phyloP scores from a whole-genome alignment of 2,888 invertebrate genomes.

The Chironomus tentans region DNA sequence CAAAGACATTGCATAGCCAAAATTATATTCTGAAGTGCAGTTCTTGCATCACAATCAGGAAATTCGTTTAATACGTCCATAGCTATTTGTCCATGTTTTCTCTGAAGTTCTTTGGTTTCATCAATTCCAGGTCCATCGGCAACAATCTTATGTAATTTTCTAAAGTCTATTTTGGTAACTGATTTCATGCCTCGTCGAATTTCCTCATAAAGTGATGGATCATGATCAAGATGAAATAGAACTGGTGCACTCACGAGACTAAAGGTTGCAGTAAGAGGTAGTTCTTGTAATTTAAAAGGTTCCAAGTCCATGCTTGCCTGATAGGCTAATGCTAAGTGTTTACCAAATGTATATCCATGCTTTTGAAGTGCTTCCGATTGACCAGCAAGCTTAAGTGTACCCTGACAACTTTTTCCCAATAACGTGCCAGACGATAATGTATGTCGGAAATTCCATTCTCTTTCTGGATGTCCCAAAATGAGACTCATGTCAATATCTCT shows the following conservation, averaged over 20 bases:
- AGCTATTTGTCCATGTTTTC: conserved; percentile 65
- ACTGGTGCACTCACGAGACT: conserved; percentile 71
- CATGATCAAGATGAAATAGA: conserved; percentile 67
- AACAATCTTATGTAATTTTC: conserved; percentile 50
- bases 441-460: conserved; percentile 73
- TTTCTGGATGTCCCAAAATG: conserved; percentile 53
- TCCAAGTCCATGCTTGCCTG: conserved; percentile 72
- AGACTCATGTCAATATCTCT: conserved; percentile 48
- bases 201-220: conserved; percentile 54
- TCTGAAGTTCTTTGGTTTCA: conserved; percentile 62
- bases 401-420: conserved; percentile 71
- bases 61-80: conserved; percentile 65
- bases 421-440: conserved; percentile 68
- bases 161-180: conserved; percentile 40
- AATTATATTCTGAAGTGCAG: conserved; percentile 77
- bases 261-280: conserved; percentile 36
- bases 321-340: conserved; percentile 83
- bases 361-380: conserved; percentile 67
- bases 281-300: conserved; percentile 47
- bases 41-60: conserved; percentile 71
- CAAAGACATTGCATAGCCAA: conserved; percentile 58
- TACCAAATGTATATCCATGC: conserved; percentile 79
- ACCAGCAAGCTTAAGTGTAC: conserved; percentile 74
- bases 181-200: conserved; percentile 41
- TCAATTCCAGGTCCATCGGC: conserved; percentile 63